phyloP scores from a whole-genome alignment of 2,113 vertebrate genomes.

The Pangasianodon gigas region DNA sequence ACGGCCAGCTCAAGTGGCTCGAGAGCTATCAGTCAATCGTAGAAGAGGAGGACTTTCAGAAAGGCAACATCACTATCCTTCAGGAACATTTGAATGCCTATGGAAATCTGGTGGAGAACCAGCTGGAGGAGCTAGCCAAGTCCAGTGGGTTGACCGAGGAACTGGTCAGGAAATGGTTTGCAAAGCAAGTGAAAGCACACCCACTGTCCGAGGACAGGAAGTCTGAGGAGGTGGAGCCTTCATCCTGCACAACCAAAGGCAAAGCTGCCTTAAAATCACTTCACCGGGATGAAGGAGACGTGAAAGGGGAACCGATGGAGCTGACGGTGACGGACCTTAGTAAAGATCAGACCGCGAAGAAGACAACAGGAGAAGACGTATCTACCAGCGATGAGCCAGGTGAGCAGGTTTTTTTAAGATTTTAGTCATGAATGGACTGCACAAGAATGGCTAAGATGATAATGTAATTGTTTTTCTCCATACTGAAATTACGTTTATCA shows the following conservation, averaged over 20 bases:
- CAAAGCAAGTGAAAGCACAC: conserved; percentile 52
- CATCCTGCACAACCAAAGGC: conserved; percentile 43
- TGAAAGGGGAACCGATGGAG: conserved; percentile 63
- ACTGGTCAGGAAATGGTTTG: conserved; percentile 87
- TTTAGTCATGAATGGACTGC: background rate
- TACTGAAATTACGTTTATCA: too few species aligned
- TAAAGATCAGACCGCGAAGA: conserved; percentile 47
- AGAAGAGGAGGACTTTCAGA: conserved; percentile 72
- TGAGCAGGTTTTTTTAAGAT: conserved; percentile 38
- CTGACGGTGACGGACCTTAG: conserved; percentile 53
- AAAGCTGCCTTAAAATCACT: background rate
- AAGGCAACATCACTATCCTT: conserved; percentile 71
- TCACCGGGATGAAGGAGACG: conserved; percentile 56
- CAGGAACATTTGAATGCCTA: conserved; percentile 79
- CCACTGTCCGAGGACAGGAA: conserved; percentile 18
- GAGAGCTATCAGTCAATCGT: conserved; percentile 84
- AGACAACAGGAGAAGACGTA: conserved; percentile 28
- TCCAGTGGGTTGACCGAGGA: conserved; percentile 79
- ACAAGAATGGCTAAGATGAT: background rate
- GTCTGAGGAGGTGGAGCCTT: conserved; percentile 47
- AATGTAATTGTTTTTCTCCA: background rate
- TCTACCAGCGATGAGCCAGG: conserved; percentile 62
- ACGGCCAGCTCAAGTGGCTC: conserved; percentile 93
- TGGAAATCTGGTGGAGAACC: conserved; percentile 78
- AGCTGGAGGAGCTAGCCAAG: conserved; percentile 79